Evolutionary conservation across 2,797 vertebrate species (phyloP), one percentile per base, ranked within the genome.

Genomic region (Zenarchopterus dispar): DNA sequence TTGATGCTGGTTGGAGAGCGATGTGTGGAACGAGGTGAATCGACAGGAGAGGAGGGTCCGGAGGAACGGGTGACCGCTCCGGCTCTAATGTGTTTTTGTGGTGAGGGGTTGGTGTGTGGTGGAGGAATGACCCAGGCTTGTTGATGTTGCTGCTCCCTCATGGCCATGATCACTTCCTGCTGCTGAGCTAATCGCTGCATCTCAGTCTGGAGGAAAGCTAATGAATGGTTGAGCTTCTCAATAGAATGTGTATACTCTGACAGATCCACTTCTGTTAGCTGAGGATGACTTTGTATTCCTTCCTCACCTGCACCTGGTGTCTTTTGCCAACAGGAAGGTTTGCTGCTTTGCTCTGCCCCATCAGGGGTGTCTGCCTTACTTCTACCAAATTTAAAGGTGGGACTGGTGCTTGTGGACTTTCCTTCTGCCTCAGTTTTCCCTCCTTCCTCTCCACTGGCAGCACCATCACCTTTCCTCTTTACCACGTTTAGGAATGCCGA

Each of bases 141-240:
- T 86, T 91, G 91, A 48, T 91, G 88, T 2, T 90, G 87, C 8
- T 98, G 94, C 80, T 97, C 97, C 56, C 97, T 93, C 97, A 98
- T 99, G 76, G 97, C 96, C 96, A 99, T 97, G 73, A 99, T 93
- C 75, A 98, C 93, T 62, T 98, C 97, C 88, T 99, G 98, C 82
- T 99, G 98, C 81, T 97, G 95, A 42, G 98, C 95, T 0, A 99
- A 77, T 18, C 98, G 94, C 56, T 98, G 97, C 97, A 99, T 99
- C 92, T 99, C 98, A 21, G 94, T 93, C 74, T 99, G 97, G 33
- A 99, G 92, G 70, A 97, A 95, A 66, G 95, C 95, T 47, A 99
- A 68, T 0, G 97, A 99, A 51, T 94, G 91, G 67, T 99, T 99
- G 22, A 99, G 91, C 62, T 98, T 99, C 61, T 98, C 97, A 47